A percentile compares a stretch with the other conserved stretches of the same genome.
These are phyloP conservation scores for Apodemia zela DNA, from an alignment of 2,888 invertebrate genomes.

Conservation along the genomic window DNA sequence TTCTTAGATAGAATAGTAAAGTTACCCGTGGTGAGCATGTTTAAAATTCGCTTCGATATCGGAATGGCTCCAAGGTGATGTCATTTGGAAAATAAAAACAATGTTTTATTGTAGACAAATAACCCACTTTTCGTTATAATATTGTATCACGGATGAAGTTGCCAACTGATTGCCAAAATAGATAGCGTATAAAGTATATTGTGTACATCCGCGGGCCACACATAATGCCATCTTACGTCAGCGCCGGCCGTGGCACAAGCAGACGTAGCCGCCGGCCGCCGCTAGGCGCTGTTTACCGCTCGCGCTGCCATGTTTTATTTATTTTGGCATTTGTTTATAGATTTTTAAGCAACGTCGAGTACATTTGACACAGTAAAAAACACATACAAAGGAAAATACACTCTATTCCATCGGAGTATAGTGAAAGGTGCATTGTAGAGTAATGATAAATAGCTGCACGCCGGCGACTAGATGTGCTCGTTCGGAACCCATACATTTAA, in stretches of 20 bases:
- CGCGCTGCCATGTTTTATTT: slow-evolving; percentile 10
- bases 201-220: not conserved
- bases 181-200: not conserved
- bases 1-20: too few relatives aligned
- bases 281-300: not conserved
- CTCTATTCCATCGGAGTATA: not conserved
- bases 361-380: not conserved
- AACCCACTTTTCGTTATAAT: not conserved
- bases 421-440: not conserved
- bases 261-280: not conserved
- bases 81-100: not conserved
- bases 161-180: not conserved
- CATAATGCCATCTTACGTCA: not conserved
- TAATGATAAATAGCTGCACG: slow-evolving; percentile 5
- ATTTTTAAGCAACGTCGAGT: slow-evolving; percentile 9
- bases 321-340: slow-evolving; percentile 10
- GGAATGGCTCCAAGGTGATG: too few relatives aligned
- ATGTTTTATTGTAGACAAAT: not conserved
- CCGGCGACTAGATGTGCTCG: slow-evolving; percentile 11
- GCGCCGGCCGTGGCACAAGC: not conserved
- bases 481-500: slow-evolving; percentile 2
- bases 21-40: too few relatives aligned
- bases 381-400: not conserved
- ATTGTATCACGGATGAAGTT: not conserved
- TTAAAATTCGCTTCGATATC: too few relatives aligned